Conservation (phyloP, 1,140 invertebrate species). For the Heliothis subflexa region DNA sequence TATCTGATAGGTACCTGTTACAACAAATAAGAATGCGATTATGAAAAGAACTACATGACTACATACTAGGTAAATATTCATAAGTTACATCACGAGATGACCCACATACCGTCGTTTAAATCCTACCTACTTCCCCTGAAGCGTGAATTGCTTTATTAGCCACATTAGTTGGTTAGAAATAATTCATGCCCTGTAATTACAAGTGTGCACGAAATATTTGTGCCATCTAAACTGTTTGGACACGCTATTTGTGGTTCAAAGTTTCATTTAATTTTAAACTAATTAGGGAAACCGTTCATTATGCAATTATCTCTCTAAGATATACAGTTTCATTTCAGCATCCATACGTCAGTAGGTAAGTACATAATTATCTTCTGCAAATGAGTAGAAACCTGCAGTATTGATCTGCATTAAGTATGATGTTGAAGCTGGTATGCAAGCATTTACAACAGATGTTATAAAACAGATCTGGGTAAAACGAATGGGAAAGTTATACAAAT, state of each 20-base stretch:
- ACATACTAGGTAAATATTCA: slow-evolving; percentile 53
- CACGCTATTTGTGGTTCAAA: slow-evolving; percentile 20
- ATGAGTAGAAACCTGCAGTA: neutral
- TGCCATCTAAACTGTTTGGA: slow-evolving; percentile 29
- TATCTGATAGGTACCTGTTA: slow-evolving; percentile 52
- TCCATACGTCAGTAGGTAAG: neutral
- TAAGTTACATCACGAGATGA: slow-evolving; percentile 63
- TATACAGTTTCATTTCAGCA: neutral
- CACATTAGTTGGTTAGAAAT: slow-evolving; percentile 40
- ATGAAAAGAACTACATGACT: slow-evolving; percentile 61
- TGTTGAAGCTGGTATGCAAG: neutral
- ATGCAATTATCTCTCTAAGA: neutral
- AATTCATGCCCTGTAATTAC: slow-evolving; percentile 48
- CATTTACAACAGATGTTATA: neutral
- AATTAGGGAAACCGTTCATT: neutral
- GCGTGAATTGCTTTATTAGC: slow-evolving; percentile 59
- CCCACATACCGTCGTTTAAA: slow-evolving; percentile 59
- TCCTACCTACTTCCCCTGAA: slow-evolving; percentile 53
- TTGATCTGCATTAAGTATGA: neutral
- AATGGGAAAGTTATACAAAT: slow-evolving; percentile 31
- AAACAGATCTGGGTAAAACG: slow-evolving; percentile 4
- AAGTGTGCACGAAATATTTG: slow-evolving; percentile 45
- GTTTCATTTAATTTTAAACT: neutral
- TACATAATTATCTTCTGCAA: neutral
- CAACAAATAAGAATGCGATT: slow-evolving; percentile 61